Percentiles rank a stretch among this genome's conserved stretches.
phyloP scores from a whole-genome alignment of 2,113 vertebrate genomes.

The Kryptolebias marmoratus region DNA sequence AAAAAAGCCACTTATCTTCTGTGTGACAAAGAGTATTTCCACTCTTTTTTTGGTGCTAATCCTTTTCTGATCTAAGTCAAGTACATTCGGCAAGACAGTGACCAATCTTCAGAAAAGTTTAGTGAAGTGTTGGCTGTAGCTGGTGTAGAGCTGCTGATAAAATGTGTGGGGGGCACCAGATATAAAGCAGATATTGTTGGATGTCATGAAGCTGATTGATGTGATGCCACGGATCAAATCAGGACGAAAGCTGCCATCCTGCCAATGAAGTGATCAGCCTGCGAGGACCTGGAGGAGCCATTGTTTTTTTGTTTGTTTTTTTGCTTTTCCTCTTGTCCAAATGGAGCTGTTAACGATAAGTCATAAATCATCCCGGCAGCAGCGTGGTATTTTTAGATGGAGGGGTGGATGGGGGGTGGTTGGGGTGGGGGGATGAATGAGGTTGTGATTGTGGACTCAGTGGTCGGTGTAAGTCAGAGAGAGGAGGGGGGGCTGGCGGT shows the following conservation, averaged over 20 bases:
- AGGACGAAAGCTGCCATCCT: conserved; percentile 40
- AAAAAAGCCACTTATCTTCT: too few species aligned
- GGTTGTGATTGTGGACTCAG: conserved; percentile 67
- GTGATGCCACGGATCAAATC: conserved; percentile 29
- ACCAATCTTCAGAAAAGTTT: too few species aligned
- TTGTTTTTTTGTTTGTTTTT: conserved; percentile 24
- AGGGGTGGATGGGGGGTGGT: conserved; percentile 28
- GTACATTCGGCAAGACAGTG: too few species aligned
- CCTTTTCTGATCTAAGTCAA: too few species aligned
- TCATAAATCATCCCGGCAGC: conserved; percentile 59
- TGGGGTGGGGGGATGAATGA: conserved; percentile 58
- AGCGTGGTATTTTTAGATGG: conserved; percentile 68
- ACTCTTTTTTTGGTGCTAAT: too few species aligned
- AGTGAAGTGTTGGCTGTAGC: too few species aligned
- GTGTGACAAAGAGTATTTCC: too few species aligned
- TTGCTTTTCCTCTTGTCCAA: conserved; percentile 47
- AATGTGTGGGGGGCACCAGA: too few species aligned
- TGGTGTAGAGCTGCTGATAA: too few species aligned
- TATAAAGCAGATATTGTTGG: not conserved
- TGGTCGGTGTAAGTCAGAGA: conserved; percentile 60
- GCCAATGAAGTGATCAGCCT: conserved; percentile 45
- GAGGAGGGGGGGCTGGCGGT: conserved; percentile 57
- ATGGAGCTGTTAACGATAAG: conserved; percentile 50
- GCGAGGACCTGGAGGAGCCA: conserved; percentile 43
- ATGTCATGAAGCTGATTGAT: conserved; percentile 38